Evolutionary conservation across 1,140 invertebrate species (phyloP), one percentile per base, ranked within the genome.

Genomic region (Cotesia typhae): DNA sequence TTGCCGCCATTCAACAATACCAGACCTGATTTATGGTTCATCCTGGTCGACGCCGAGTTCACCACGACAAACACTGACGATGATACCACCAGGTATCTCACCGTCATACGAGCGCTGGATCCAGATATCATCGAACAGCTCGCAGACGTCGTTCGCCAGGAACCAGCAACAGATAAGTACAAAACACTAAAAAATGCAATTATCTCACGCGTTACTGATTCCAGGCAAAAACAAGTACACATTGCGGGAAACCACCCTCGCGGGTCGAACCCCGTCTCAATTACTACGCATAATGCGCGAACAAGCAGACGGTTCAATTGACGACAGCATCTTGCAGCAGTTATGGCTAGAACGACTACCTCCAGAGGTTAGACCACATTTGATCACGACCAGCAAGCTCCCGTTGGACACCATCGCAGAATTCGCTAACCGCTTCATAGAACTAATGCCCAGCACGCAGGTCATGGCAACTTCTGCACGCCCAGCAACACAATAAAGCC

Each of bases 241-340:
- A 78, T 37, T 82, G 3, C 61, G 66, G 6, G 76, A 76, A 2
- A 47, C 80, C 2, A 74, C 77, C 17, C 61, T 81, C 1, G 78
- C 72, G 1, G 73, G 77, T 61, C 72, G 76, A 55, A 75, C 72
- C 7, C 79, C 76, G 20, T 74, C 80, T 0, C 77, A 80, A 52
- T 68, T 83, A 14, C 59, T 83, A n/a, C 36, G 75, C 4, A 57
- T 76, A 20, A 78, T 81, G 74, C 28, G 59, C 4, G 61, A 67
- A 3, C 57, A 79, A 35, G 78, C 77, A 0, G 66, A 53, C 1
- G 57, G 12, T 6, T 55, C 63, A 2, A 53, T 76, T 0, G 9
- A 38, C 1, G 78, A 79, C 20, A 65, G 71, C 0, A 68, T 78
- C 0, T 20, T 80, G 12, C 52, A 64, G 3, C 69, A 73, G 2